phyloP scores from a whole-genome alignment of 2,797 vertebrate genomes.

The Taeniopygia guttata region DNA sequence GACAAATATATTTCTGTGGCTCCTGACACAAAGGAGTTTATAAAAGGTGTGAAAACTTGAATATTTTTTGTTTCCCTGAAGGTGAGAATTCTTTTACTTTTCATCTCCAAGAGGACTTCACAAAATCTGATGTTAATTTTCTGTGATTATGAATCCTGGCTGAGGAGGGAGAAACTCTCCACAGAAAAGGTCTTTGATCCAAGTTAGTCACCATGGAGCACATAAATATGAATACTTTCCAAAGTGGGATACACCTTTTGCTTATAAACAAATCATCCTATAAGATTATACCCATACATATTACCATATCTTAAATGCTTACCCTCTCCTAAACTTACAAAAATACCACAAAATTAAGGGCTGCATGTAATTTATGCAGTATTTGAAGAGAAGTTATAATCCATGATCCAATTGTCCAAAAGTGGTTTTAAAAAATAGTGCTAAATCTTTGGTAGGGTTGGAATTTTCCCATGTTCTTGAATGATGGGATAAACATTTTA shows the following conservation, averaged over 20 bases:
- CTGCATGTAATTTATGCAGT: not conserved
- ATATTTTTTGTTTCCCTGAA: not conserved
- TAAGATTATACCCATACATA: not conserved
- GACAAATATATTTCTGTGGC: not conserved
- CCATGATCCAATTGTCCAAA: not conserved
- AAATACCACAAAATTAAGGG: not conserved
- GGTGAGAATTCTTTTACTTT: not conserved
- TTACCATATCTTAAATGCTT: not conserved
- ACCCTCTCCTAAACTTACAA: not conserved
- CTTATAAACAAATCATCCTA: not conserved
- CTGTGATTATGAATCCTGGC: not conserved
- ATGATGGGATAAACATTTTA: not conserved
- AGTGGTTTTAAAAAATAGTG: not conserved
- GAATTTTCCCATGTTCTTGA: not conserved
- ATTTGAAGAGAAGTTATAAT: not conserved
- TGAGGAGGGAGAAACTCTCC: not conserved
- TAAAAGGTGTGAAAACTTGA: not conserved
- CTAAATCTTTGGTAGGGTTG: not conserved
- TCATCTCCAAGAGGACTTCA: not conserved
- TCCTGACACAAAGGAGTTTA: not conserved
- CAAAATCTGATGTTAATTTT: not conserved
- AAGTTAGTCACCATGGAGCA: not conserved
- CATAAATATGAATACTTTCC: not conserved
- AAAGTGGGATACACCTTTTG: not conserved
- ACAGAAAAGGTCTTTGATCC: not conserved